Conservation (phyloP, 2,797 vertebrate species). For the Xiphorhynchus erythropygius region DNA sequence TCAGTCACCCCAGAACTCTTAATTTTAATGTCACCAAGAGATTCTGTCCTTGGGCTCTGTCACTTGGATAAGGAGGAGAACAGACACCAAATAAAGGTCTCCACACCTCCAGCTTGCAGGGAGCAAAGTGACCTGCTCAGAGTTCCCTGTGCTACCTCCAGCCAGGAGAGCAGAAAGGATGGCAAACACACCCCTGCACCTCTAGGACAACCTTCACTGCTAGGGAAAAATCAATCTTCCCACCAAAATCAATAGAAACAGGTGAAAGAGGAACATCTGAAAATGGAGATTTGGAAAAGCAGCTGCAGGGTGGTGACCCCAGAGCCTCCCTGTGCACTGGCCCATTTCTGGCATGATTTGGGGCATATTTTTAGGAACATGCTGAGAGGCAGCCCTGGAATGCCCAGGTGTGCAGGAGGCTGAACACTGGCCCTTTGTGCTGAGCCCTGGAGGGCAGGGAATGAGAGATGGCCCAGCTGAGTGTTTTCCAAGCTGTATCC, state of each 20-base stretch:
- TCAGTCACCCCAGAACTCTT: neutral
- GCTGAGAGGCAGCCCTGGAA: neutral
- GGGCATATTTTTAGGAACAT: neutral
- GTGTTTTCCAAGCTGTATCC: neutral
- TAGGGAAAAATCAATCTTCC: neutral
- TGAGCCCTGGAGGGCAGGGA: neutral
- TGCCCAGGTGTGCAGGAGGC: neutral
- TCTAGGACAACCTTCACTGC: neutral
- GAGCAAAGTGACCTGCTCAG: neutral
- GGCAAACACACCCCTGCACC: rapidly evolving
- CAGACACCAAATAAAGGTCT: neutral
- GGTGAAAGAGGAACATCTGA: neutral
- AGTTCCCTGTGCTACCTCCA: neutral
- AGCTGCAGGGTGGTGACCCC: neutral
- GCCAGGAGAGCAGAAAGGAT: neutral
- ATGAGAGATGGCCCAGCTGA: neutral
- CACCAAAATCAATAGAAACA: neutral
- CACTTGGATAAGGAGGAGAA: neutral
- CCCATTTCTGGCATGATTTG: neutral
- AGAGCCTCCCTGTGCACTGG: neutral
- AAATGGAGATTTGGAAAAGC: neutral
- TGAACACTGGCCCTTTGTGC: neutral
- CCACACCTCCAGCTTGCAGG: neutral
- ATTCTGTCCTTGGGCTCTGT: neutral
- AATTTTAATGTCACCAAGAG: rapidly evolving